phyloP scores from a whole-genome alignment of 2,888 invertebrate species.

The Chloromyia formosa region DNA sequence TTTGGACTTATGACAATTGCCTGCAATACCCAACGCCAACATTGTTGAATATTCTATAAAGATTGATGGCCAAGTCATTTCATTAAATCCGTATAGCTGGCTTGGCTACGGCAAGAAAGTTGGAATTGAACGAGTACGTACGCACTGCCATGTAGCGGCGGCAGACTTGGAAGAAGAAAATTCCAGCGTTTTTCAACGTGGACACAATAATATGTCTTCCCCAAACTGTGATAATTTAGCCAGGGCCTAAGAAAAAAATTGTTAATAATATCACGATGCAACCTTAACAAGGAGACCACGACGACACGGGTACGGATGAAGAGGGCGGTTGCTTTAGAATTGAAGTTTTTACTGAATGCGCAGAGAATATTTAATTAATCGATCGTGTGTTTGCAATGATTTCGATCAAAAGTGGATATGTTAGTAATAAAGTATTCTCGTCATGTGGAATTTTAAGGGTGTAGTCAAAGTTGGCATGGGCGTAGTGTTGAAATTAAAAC shows the following conservation, averaged over 20 bases:
- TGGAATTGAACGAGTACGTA: too few species aligned
- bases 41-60: too few species aligned
- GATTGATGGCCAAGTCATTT: too few species aligned
- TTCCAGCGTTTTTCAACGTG: too few species aligned
- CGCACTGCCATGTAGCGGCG: too few species aligned
- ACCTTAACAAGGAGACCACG: slow-evolving; percentile 15
- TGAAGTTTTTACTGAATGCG: slow-evolving; percentile 27
- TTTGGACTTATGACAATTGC: too few species aligned
- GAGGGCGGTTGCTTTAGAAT: background rate
- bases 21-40: too few species aligned
- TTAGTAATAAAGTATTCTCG: background rate
- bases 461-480: background rate
- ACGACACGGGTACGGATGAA: background rate
- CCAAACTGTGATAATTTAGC: too few species aligned
- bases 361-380: slow-evolving; percentile 36
- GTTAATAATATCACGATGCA: slow-evolving; percentile 16
- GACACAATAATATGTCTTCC: too few species aligned
- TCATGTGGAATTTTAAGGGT: background rate
- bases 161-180: too few species aligned
- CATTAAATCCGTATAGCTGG: too few species aligned
- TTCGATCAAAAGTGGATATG: slow-evolving; percentile 4
- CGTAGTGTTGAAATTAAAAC: background rate
- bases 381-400: slow-evolving; percentile 31
- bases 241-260: background rate
- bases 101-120: too few species aligned